Conservation (phyloP, 2,888 invertebrate species). For the Scaptomyza reducta region DNA sequence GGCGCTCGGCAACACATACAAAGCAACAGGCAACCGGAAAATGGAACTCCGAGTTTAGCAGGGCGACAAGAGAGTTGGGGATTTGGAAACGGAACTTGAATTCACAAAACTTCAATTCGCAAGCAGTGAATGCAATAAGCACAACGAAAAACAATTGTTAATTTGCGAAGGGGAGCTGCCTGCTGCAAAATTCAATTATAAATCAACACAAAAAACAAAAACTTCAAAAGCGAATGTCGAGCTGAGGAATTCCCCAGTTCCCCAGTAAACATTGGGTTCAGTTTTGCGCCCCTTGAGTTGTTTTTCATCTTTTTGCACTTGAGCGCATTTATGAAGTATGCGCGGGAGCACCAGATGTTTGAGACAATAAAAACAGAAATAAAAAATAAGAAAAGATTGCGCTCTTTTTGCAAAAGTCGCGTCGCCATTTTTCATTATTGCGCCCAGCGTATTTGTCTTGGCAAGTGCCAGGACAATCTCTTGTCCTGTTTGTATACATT, state of each 20-base stretch:
- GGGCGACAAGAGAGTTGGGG: neutral
- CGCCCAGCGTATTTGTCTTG: constrained; percentile 66
- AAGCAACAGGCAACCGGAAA: constrained; percentile 57
- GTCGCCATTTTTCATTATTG: constrained; percentile 70
- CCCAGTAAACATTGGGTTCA: constrained; percentile 1
- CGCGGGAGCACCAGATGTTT: constrained; percentile 40
- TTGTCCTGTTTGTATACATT: constrained; percentile 51
- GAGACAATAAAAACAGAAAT: constrained; percentile 17
- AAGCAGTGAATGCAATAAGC: neutral
- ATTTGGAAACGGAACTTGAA: constrained; percentile 10
- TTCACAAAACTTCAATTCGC: constrained; percentile 26
- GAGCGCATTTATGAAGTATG: constrained; percentile 62
- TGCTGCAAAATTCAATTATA: constrained; percentile 48
- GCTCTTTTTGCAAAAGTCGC: constrained; percentile 45
- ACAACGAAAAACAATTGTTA: constrained; percentile 36
- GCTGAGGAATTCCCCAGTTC: constrained; percentile 14
- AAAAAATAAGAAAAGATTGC: constrained; percentile 4
- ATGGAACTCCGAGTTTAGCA: constrained; percentile 1
- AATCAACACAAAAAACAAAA: constrained; percentile 22
- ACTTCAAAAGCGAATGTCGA: constrained; percentile 17
- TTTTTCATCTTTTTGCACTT: constrained; percentile 36
- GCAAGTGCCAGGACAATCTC: constrained; percentile 52
- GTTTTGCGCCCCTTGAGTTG: neutral
- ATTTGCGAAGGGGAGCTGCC: constrained; percentile 34
- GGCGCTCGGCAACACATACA: constrained; percentile 21